Base-by-base conservation (phyloP, 1,140 invertebrate genomes). In the Ceratosolen solmsi region DNA sequence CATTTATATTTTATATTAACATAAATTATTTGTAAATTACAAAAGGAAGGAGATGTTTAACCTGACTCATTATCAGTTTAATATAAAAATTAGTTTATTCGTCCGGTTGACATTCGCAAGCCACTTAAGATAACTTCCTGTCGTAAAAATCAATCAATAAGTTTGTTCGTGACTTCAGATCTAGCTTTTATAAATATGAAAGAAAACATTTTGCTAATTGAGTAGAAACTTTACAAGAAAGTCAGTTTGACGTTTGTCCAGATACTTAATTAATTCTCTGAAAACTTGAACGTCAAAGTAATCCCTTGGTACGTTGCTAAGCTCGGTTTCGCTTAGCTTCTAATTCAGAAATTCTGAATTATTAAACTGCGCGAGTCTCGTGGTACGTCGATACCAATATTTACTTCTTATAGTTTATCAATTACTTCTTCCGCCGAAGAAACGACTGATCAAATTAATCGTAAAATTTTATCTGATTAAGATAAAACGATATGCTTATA, bases 131-230 rank as follows among this genome's bases (percentile, higher is more conserved):
- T 1, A 56, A n/a, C 27, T 9, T 2, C 5, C n/a, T 15, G 27
- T 54, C 25, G 54, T 49, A 33, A 77, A 33, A 51, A 46, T 33
- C 1, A 72, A 65, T 80, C 56, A 20, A 65, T 63, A 51, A 63
- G 70, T n/a, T n/a, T n/a, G n/a, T n/a, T n/a, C n/a, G n/a, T n/a
- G n/a, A n/a, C n/a, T n/a, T n/a, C n/a, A n/a, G n/a, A n/a, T n/a
- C n/a, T n/a, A n/a, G n/a, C n/a, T n/a, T n/a, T n/a, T n/a, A n/a
- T n/a, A n/a, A n/a, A n/a, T n/a, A n/a, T n/a, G n/a, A n/a, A n/a
- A n/a, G n/a, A 33, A 56, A 82, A 75, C 72, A 60, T 79, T 80
- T 77, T 36, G 72, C 73, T 84, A 84, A 84, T 82, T 77, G 80
- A 80, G 41, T 80, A 73, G 72, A 82, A 84, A 80, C 65, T 79